Percentiles rank a stretch among this genome's conserved stretches.
phyloP scores from a whole-genome alignment of 2,888 invertebrate genomes.

The Nycteola revayana region DNA sequence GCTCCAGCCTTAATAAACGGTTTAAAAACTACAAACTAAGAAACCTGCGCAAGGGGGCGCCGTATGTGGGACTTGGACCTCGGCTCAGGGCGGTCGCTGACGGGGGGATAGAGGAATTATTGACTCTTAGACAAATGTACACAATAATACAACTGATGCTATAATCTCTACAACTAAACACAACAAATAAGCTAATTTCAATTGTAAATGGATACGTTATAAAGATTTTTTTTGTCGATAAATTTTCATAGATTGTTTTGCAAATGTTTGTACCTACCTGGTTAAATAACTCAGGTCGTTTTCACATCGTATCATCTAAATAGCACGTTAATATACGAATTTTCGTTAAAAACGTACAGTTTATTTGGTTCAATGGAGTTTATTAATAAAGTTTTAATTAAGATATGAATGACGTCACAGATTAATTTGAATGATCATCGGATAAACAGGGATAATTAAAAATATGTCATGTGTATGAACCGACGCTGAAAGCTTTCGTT shows the following conservation, averaged over 20 bases:
- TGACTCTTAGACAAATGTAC: neutral
- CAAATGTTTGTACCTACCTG: neutral
- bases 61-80: too few relatives aligned
- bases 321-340: constrained; percentile 21
- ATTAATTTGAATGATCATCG: constrained; percentile 67
- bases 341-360: constrained; percentile 66
- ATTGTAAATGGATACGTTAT: too few relatives aligned
- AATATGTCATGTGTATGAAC: constrained; percentile 51
- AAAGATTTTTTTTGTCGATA: too few relatives aligned
- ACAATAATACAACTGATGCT: too few relatives aligned
- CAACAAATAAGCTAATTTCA: too few relatives aligned
- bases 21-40: too few relatives aligned
- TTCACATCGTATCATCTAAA: constrained; percentile 25
- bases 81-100: too few relatives aligned
- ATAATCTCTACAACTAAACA: too few relatives aligned
- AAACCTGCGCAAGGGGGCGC: too few relatives aligned
- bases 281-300: neutral
- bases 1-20: too few relatives aligned
- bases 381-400: constrained; percentile 76
- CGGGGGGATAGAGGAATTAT: too few relatives aligned
- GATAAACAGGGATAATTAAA: constrained; percentile 64
- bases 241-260: neutral
- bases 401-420: constrained; percentile 63
- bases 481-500: constrained; percentile 26
- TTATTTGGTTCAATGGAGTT: constrained; percentile 61